Percentiles rank a stretch among this genome's conserved stretches.
Evolutionary conservation across 2,113 vertebrate genomes (phyloP).

Genomic region (Bos javanicus): DNA sequence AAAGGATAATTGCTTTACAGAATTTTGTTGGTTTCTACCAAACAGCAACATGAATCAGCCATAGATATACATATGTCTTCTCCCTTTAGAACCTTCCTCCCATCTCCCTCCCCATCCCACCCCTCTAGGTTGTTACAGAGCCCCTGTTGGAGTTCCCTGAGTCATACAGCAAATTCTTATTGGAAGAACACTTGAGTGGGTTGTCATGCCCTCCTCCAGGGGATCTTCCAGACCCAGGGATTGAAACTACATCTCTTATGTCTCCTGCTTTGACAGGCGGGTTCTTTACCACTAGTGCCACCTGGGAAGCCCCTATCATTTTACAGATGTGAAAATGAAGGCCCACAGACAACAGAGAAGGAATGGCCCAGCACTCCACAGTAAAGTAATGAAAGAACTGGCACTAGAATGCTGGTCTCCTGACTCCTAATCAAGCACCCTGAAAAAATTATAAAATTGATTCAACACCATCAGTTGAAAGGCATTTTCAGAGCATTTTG

Average conservation of each 20-base stretch:
- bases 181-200: neutral
- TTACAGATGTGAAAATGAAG: slow-evolving; percentile 6
- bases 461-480: slow-evolving; percentile 1
- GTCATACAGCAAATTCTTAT: neutral
- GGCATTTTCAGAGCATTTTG: neutral
- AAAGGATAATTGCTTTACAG: neutral
- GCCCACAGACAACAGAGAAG: neutral
- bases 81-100: neutral
- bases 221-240: neutral
- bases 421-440: neutral
- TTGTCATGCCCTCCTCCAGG: neutral
- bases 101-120: neutral
- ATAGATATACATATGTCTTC: neutral
- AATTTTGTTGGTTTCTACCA: neutral
- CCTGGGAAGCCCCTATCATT: neutral
- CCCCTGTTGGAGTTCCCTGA: neutral
- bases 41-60: neutral
- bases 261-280: neutral
- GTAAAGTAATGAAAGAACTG: neutral
- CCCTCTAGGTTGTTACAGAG: neutral
- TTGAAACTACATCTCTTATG: neutral
- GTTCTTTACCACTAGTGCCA: neutral
- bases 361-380: neutral
- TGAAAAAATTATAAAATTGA: neutral
- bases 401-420: neutral